phyloP scores from a whole-genome alignment of 2,888 invertebrate genomes.

The Steinernema hermaphroditum region DNA sequence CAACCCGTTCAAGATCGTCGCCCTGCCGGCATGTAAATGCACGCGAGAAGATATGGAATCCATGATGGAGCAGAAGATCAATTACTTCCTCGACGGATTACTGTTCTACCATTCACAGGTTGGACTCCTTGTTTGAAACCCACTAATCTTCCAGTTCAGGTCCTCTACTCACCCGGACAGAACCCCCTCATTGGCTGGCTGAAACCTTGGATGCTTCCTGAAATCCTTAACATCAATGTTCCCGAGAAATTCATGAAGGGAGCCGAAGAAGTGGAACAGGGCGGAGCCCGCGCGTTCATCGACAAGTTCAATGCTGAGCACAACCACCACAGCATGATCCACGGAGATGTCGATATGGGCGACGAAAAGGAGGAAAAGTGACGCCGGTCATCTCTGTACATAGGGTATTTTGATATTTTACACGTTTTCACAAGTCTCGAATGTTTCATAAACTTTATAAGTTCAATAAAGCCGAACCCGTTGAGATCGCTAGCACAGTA shows the following conservation, averaged over 20 bases:
- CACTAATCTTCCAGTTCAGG: conserved; percentile 42
- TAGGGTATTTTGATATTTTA: no score
- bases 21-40: conserved; percentile 68
- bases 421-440: no score
- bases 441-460: no score
- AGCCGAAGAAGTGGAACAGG: not conserved
- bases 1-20: conserved; percentile 69
- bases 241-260: conserved; percentile 30
- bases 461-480: no score
- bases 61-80: conserved; percentile 46
- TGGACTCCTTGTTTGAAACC: no score
- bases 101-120: conserved; percentile 85
- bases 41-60: conserved; percentile 53
- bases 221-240: conserved; percentile 51
- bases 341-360: not conserved
- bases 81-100: conserved; percentile 77
- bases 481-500: not conserved
- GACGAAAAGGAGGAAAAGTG: not conserved
- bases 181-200: conserved; percentile 91
- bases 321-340: conserved; percentile 9
- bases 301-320: conserved; percentile 16
- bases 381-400: no score
- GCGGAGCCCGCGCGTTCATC: conserved; percentile 10
- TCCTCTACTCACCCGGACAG: conserved; percentile 75
- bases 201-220: conserved; percentile 70